These are phyloP conservation scores for Neodiprion pinetum DNA, from an alignment of 1,140 invertebrate species.

Conservation along the genomic window DNA sequence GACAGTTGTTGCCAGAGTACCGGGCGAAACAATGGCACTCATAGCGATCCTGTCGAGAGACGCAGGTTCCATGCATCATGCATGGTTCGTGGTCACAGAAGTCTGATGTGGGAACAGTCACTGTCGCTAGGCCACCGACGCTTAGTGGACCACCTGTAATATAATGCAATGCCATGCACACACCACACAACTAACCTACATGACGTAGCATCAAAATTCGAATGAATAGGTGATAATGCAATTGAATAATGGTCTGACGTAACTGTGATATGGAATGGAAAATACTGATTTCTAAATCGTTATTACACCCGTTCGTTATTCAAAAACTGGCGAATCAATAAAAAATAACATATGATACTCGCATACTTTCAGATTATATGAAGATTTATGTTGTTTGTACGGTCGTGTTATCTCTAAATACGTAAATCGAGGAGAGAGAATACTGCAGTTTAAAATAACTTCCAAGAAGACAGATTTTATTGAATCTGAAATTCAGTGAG, in stretches of 20 bases:
- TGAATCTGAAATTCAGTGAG: too few species aligned
- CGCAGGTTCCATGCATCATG: constrained; percentile 80
- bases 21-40: constrained; percentile 80
- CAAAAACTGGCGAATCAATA: too few species aligned
- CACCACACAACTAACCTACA: neutral
- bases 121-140: constrained; percentile 32
- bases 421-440: too few species aligned
- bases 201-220: neutral
- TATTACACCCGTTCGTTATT: too few species aligned
- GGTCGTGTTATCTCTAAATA: too few species aligned
- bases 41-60: constrained; percentile 76
- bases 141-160: constrained; percentile 53
- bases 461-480: too few species aligned
- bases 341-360: too few species aligned
- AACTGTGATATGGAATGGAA: too few species aligned
- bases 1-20: constrained; percentile 85
- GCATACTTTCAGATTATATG: too few species aligned
- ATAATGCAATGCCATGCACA: constrained; percentile 4
- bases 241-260: neutral
- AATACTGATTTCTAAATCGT: too few species aligned
- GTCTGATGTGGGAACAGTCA: constrained; percentile 67
- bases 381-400: too few species aligned
- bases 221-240: neutral
- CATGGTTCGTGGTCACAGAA: constrained; percentile 82
- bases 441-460: too few species aligned